Evolutionary conservation across 1,140 invertebrate species (phyloP).

Genomic region (Megathymus violae): DNA sequence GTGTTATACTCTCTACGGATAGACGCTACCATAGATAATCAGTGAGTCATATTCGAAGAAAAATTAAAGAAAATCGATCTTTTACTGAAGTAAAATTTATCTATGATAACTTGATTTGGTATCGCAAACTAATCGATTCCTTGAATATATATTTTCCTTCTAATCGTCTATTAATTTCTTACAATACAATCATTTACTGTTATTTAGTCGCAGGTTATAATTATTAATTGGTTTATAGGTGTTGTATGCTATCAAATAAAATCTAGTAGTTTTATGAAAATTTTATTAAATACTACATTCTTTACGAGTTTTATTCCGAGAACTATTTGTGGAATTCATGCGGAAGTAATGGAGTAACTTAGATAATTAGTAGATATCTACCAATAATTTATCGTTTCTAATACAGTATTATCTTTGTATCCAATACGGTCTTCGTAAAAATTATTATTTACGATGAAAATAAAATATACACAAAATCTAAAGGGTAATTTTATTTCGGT

Average conservation of each 20-base stretch:
- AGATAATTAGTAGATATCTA: not conserved
- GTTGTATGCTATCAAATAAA: too few species aligned
- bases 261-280: not conserved
- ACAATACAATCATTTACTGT: conserved; percentile 5
- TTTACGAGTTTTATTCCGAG: conserved; percentile 8
- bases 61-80: not conserved
- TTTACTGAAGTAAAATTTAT: too few species aligned
- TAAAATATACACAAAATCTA: too few species aligned
- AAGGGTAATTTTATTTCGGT: not conserved
- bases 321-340: conserved; percentile 7
- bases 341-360: not conserved
- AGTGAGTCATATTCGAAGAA: too few species aligned
- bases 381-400: not conserved
- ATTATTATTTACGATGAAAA: not conserved
- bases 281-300: conserved; percentile 10
- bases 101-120: not conserved
- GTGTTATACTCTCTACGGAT: too few species aligned
- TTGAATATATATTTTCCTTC: conserved; percentile 2
- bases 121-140: conserved; percentile 10
- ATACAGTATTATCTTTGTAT: too few species aligned
- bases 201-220: not conserved
- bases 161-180: conserved; percentile 19
- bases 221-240: too few species aligned
- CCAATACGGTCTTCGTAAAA: too few species aligned
- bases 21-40: too few species aligned